Base-by-base conservation (phyloP, 2,797 vertebrate genomes). In the Phrynocephalus vlangalii region DNA sequence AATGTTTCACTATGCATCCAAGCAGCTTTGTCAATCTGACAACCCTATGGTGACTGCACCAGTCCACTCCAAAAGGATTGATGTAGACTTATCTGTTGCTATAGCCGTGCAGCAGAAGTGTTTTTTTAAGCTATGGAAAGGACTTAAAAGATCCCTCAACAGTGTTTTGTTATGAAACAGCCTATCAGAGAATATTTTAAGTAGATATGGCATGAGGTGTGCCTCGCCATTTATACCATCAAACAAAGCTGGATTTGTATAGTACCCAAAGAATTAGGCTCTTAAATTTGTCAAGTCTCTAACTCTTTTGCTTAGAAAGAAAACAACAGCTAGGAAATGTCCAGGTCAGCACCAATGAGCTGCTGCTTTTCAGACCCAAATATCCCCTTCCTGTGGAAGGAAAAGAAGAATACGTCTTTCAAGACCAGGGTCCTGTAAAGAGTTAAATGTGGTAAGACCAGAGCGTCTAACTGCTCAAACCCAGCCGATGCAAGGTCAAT, bases 401-500 rank as follows among this genome's bases (percentile, higher is more conserved):
- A 90, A 88, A 89, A 90, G 79, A 73, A 38, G 81, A 85, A 90
- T 91, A 88, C 80, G 26, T 79, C 9, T 48, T 2, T 18, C 80
- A 26, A 8, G 16, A 71, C n/a, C 30, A 73, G 28, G 70, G 28
- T 87, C 86, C 72, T 86, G 3, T 85, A 71, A 93, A 91, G 92
- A 85, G 92, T 94, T 95, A 95, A 93, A 73, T 93, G 60, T 92
- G 26, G n/a, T 48, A 0, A 1, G 44, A 85, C 73, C 20, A 60
- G 60, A 28, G 63, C 85, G 48, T 68, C 76, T 94, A 86, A 82
- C 79, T 81, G 22, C 85, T 93, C 66, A 44, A 86, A 80, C 84
- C 82, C 82, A 90, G 88, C 72, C 92, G 90, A 90, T 89, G 56
- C 91, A 90, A 93, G 91, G 92, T 93, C 93, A 92, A 91, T 11